These are phyloP conservation scores for Neodiprion lecontei DNA, from an alignment of 1,140 invertebrate species.

Conservation along the genomic window DNA sequence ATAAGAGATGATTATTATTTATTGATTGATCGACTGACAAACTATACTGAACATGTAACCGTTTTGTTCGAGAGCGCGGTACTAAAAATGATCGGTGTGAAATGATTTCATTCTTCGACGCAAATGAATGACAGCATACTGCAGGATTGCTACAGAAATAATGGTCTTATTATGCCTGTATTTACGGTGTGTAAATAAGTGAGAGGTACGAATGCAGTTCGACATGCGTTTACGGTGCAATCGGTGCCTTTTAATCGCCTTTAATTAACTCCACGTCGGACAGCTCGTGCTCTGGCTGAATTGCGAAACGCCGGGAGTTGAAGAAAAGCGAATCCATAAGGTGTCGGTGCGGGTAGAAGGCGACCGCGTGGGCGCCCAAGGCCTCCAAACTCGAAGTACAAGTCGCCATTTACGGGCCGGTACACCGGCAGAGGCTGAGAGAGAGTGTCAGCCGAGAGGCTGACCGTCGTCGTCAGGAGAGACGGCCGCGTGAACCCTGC, in stretches of 20 bases:
- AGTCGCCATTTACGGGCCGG: slow-evolving; percentile 51
- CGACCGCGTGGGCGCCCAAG: slow-evolving; percentile 53
- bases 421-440: slow-evolving; percentile 38
- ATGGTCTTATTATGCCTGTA: too few relatives aligned
- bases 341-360: slow-evolving; percentile 30
- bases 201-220: not conserved
- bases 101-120: too few relatives aligned
- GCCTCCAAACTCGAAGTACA: slow-evolving; percentile 36
- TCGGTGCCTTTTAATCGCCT: not conserved
- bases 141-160: too few relatives aligned
- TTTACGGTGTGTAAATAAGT: not conserved
- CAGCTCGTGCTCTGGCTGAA: not conserved
- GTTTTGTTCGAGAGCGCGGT: too few relatives aligned
- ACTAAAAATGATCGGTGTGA: too few relatives aligned
- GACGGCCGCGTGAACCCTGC: too few relatives aligned
- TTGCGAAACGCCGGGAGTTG: not conserved
- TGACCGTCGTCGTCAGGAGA: not conserved
- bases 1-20: too few relatives aligned
- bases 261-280: not conserved
- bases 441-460: slow-evolving; percentile 13
- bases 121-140: too few relatives aligned
- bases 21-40: too few relatives aligned
- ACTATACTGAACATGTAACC: too few relatives aligned
- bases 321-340: slow-evolving; percentile 34
- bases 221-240: not conserved